Evolutionary conservation across 1,140 invertebrate genomes (phyloP), one percentile per base, ranked within the genome.

Genomic region (Pseudachorutes palmiensis): DNA sequence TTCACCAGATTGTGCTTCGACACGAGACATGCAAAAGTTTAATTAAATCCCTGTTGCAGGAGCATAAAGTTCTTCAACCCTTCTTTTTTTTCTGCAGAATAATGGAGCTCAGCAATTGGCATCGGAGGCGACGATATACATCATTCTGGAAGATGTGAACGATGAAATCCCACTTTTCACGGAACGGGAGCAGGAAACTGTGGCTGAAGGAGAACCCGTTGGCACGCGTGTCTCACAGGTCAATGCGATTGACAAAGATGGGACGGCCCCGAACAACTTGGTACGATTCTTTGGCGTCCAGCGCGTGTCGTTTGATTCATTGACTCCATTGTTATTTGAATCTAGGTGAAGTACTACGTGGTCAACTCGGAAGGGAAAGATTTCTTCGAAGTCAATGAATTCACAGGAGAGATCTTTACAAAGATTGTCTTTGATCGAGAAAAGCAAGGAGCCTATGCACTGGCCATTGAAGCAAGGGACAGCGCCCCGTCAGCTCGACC

Each of bases 141-240:
- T 97, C 75, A 88, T 92, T 82, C 80, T 97, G 55, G 90, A 95
- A 80, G 94, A 97, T 80, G 93, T 96, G 55, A 97, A 97, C 80
- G 94, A 97, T 79, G 93, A 97, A 80, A 96, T 71, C 31, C 70
- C 70, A 0, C 48, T 71, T 67, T 97, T 96, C 79, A 94, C 91
- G 67, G 91, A 95, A 82, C 82, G 91, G 75, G 91, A 96, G 80
- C 91, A 95, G 78, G 92, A 94, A 81, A 95, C 90, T 19, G 93
- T 95, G 48, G 82, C 94, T 61, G 93, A 95, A 81, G 70, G 93
- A 58, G 92, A 97, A 80, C 91, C 89, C 29, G 86, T 92, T 69
- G 93, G 94, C 41, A 94, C 92, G 60, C 91, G 92, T 82, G 94
- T 98, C 65, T 94, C 92, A 28, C 91, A 95, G 81, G 91, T 98